Conservation (phyloP, 2,888 invertebrate genomes). For the Leptopilina syphax region DNA sequence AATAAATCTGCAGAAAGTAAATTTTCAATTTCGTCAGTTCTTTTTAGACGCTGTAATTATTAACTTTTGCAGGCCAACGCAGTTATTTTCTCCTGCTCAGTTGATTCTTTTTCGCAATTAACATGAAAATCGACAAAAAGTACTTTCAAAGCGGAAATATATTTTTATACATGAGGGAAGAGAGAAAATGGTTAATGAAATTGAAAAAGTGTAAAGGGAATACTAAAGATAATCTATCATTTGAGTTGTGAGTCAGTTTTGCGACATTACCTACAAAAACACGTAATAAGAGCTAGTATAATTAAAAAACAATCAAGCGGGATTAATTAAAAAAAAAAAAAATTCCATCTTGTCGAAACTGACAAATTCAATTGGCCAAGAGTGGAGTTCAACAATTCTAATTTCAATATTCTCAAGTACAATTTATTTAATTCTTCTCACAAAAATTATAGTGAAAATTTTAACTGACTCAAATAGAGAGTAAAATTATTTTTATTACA, state of each 20-base stretch:
- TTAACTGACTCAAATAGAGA: too few relatives aligned
- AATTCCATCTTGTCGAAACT: not conserved
- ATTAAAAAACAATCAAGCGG: constrained; percentile 14
- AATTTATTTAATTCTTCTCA: too few relatives aligned
- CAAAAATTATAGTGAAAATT: too few relatives aligned
- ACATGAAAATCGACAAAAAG: constrained; percentile 20
- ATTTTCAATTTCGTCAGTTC: not conserved
- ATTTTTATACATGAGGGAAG: not conserved
- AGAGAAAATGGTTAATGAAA: not conserved
- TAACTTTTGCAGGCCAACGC: not conserved
- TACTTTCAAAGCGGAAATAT: not conserved
- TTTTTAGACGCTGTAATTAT: constrained; percentile 21
- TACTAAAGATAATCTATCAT: constrained; percentile 7
- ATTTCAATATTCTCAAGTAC: not conserved
- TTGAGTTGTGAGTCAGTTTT: constrained; percentile 23
- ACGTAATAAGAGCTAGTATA: not conserved
- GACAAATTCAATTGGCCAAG: not conserved
- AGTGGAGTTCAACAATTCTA: not conserved
- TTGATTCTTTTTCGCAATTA: constrained; percentile 32
- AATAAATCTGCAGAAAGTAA: too few relatives aligned
- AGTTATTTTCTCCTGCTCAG: not conserved
- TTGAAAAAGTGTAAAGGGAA: not conserved
- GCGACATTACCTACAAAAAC: not conserved
- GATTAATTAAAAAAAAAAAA: constrained; percentile 15
- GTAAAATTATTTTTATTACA: too few relatives aligned